Conservation (phyloP, 1,140 invertebrate species). For the Papilio aristodemus region DNA sequence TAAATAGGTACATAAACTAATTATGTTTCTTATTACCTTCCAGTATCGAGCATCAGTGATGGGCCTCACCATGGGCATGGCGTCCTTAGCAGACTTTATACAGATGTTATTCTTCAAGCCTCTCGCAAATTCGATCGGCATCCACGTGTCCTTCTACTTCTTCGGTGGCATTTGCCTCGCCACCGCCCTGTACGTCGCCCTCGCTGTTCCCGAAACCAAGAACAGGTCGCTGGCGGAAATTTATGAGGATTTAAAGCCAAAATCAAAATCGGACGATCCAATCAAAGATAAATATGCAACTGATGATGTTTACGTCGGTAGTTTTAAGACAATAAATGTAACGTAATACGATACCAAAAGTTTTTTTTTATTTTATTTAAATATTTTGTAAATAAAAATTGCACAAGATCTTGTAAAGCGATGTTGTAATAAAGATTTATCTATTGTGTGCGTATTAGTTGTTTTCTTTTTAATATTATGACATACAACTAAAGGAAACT, state of each 20-base stretch:
- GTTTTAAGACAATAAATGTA: neutral
- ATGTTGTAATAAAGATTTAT: too few species aligned
- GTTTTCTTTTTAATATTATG: neutral
- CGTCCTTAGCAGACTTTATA: conserved; percentile 41
- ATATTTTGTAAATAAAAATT: too few species aligned
- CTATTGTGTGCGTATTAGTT: too few species aligned
- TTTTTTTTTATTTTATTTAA: conserved; percentile 4
- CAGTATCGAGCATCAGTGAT: conserved; percentile 46
- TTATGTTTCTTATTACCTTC: conserved; percentile 21
- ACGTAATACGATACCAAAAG: neutral
- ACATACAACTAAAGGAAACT: too few species aligned
- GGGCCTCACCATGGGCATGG: conserved; percentile 39
- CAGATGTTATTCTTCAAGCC: conserved; percentile 47
- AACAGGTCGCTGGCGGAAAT: conserved; percentile 49
- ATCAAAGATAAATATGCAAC: neutral
- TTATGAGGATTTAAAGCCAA: conserved; percentile 42
- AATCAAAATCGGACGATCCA: neutral
- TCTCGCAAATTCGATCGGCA: conserved; percentile 42
- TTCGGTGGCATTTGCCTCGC: conserved; percentile 50
- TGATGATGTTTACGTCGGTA: neutral
- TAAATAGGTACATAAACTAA: neutral
- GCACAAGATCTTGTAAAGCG: too few species aligned
- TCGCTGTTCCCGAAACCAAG: conserved; percentile 56
- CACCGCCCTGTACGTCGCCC: conserved; percentile 40
- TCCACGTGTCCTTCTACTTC: conserved; percentile 50